Evolutionary conservation across 2,113 vertebrate genomes (phyloP).

Genomic region (Petromus typicus): DNA sequence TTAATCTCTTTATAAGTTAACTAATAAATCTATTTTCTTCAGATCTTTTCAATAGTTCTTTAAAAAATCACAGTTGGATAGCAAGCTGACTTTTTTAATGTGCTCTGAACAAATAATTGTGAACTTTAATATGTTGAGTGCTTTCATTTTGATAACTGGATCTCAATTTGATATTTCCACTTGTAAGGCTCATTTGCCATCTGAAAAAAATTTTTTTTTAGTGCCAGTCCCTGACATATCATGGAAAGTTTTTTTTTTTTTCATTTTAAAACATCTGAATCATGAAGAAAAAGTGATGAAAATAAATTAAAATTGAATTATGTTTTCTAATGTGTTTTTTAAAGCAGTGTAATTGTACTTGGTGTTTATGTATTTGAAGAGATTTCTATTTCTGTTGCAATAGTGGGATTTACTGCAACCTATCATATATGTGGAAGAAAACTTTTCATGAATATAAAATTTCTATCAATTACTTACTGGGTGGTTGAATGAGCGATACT

Average conservation of each 20-base stretch:
- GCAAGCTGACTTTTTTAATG: conserved; percentile 82
- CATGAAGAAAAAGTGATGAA: conserved; percentile 86
- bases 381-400: conserved; percentile 73
- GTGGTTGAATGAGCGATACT: conserved; percentile 76
- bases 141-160: conserved; percentile 86
- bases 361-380: conserved; percentile 59
- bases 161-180: conserved; percentile 84
- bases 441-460: conserved; percentile 52
- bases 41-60: conserved; percentile 80
- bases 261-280: conserved; percentile 83
- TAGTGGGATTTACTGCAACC: conserved; percentile 41
- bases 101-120: conserved; percentile 85
- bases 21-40: conserved; percentile 84
- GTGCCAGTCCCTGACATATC: conserved; percentile 79
- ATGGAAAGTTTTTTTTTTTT: conserved; percentile 82
- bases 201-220: conserved; percentile 51
- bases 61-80: conserved; percentile 79
- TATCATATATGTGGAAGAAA: conserved; percentile 40
- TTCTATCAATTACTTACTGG: conserved; percentile 62
- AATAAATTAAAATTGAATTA: conserved; percentile 86
- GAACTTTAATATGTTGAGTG: conserved; percentile 82
- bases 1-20: conserved; percentile 85
- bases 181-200: conserved; percentile 84
- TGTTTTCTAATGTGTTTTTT: conserved; percentile 84
- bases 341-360: conserved; percentile 59